These are phyloP conservation scores for Drosophila grimshawi DNA, from an alignment of 1,140 invertebrate genomes.

Conservation along the genomic window DNA sequence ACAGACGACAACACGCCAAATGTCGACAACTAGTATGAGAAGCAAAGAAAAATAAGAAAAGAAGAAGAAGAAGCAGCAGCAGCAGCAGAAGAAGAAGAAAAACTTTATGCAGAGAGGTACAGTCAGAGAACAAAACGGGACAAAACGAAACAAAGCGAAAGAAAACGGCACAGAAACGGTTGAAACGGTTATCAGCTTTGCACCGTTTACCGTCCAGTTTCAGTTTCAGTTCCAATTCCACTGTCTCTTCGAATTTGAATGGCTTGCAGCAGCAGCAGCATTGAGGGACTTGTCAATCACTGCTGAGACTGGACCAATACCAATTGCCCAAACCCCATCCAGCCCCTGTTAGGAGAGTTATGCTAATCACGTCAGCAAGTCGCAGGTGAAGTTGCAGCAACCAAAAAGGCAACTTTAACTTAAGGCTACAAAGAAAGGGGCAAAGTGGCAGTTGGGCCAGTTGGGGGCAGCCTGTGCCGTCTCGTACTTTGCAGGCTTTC, in stretches of 20 bases:
- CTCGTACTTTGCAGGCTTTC: slow-evolving; percentile 5
- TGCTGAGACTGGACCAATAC: background rate
- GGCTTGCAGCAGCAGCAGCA: background rate
- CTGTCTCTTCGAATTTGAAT: no score
- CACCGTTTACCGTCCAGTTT: no score
- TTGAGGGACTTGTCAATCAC: background rate
- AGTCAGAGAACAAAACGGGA: no score
- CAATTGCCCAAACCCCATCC: background rate
- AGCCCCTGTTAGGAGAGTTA: background rate
- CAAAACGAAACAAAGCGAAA: no score
- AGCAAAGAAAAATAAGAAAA: no score
- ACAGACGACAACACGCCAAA: slow-evolving; percentile 42
- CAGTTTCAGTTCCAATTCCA: no score
- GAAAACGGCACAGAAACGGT: no score
- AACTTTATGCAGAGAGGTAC: no score
- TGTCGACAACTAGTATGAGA: slow-evolving; percentile 9
- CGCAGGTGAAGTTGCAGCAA: background rate
- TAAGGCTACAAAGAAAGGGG: background rate
- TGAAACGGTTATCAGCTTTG: no score
- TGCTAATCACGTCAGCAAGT: slow-evolving; percentile 9
- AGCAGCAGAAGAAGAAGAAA: no score
- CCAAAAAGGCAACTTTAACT: background rate
- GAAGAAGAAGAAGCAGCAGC: no score
- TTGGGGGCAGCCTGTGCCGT: background rate
- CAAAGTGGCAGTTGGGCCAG: background rate